phyloP scores from a whole-genome alignment of 2,113 vertebrate genomes.

The Narcine bancroftii region DNA sequence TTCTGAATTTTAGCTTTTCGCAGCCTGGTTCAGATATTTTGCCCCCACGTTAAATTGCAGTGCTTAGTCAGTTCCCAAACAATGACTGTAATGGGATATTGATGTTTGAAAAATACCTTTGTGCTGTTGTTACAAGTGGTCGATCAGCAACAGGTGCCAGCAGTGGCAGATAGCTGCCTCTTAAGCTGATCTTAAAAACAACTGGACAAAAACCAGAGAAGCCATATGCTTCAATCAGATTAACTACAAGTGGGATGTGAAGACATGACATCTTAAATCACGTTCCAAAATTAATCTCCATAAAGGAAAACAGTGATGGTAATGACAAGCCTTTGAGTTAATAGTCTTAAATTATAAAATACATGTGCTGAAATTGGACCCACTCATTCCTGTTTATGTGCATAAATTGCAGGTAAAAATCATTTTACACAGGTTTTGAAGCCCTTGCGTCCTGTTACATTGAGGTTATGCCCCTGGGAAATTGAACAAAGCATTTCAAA shows the following conservation, averaged over 20 bases:
- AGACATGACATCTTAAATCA: not conserved
- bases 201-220: not conserved
- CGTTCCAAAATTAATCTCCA: not conserved
- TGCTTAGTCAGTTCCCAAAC: slow-evolving; percentile 52
- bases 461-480: too few relatives aligned
- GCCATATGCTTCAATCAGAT: slow-evolving; percentile 25
- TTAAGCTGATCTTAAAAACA: not conserved
- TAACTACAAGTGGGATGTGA: not conserved
- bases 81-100: slow-evolving; percentile 47
- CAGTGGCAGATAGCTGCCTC: not conserved
- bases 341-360: not conserved
- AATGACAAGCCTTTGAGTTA: not conserved
- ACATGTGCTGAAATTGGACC: too few relatives aligned
- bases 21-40: not conserved
- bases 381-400: too few relatives aligned
- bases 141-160: not conserved
- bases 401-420: too few relatives aligned
- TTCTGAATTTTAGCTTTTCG: not conserved
- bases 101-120: not conserved
- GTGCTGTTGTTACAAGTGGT: not conserved
- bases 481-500: too few relatives aligned
- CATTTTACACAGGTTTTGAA: too few relatives aligned
- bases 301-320: not conserved
- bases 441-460: too few relatives aligned
- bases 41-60: slow-evolving; percentile 51